Evolutionary conservation across 2,797 vertebrate species (phyloP).

Genomic region (Acanthurus tractus): DNA sequence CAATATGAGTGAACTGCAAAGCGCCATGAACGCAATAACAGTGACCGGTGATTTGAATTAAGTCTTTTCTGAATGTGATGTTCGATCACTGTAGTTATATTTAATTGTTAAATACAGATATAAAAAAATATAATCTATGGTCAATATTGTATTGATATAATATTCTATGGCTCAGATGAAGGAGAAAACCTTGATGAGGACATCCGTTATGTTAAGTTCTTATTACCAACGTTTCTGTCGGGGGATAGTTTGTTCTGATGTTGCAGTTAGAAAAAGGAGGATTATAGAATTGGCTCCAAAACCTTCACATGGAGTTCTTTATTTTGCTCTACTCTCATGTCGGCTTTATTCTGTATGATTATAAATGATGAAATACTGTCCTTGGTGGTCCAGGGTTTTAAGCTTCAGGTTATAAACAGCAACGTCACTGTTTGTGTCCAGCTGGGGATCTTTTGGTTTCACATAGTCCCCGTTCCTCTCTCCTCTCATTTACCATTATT

Average conservation of each 20-base stretch:
- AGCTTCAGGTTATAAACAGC: background rate
- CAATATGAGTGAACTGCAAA: background rate
- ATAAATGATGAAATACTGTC: background rate
- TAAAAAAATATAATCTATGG: background rate
- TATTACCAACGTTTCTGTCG: background rate
- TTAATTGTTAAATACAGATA: background rate
- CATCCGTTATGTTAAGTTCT: background rate
- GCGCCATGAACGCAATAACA: background rate
- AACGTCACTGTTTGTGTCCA: background rate
- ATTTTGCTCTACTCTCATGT: background rate
- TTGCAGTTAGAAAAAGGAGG: background rate
- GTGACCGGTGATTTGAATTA: background rate
- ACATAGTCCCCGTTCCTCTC: background rate
- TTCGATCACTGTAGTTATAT: background rate
- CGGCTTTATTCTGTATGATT: background rate
- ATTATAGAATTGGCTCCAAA: background rate
- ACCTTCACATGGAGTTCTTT: background rate
- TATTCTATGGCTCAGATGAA: background rate
- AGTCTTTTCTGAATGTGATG: background rate
- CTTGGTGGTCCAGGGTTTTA: background rate
- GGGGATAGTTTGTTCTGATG: background rate
- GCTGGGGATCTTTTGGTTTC: background rate
- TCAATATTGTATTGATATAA: too few species aligned
- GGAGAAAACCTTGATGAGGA: background rate
- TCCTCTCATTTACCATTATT: background rate